Conservation (phyloP, 2,888 invertebrate species). For the Lasioglossum malachurum region DNA sequence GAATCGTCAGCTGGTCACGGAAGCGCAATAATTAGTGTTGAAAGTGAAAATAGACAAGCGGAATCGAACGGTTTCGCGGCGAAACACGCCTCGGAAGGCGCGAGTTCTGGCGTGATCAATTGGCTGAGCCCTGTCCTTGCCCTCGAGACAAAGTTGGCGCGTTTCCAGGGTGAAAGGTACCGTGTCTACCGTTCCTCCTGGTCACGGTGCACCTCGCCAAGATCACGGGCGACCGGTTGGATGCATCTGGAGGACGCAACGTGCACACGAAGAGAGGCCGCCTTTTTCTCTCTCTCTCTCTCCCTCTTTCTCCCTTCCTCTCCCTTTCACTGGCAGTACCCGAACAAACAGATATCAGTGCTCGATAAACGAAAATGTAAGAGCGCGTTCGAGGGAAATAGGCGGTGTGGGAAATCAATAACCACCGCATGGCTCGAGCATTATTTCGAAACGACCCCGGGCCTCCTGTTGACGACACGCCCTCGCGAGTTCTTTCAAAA, state of each 20-base stretch:
- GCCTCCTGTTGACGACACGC: neutral
- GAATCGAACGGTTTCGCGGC: neutral
- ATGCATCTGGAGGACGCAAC: constrained; percentile 34
- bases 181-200: constrained; percentile 35
- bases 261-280: neutral
- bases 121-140: constrained; percentile 64
- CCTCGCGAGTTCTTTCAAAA: neutral
- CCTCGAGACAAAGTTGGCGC: constrained; percentile 68
- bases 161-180: constrained; percentile 70
- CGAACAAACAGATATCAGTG: constrained; percentile 44
- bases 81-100: neutral
- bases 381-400: constrained; percentile 26
- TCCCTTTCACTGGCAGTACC: neutral
- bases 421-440: neutral
- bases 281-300: neutral
- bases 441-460: constrained; percentile 21
- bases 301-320: neutral
- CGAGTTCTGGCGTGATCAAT: constrained; percentile 51
- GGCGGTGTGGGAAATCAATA: constrained; percentile 38
- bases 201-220: constrained; percentile 56
- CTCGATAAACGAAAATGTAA: constrained; percentile 45
- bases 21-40: neutral
- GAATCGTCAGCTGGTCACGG: neutral
- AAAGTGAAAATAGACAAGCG: neutral
- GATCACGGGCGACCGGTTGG: constrained; percentile 62